Evolutionary conservation across 2,797 vertebrate genomes (phyloP).

Genomic region (Oreochromis mossambicus): DNA sequence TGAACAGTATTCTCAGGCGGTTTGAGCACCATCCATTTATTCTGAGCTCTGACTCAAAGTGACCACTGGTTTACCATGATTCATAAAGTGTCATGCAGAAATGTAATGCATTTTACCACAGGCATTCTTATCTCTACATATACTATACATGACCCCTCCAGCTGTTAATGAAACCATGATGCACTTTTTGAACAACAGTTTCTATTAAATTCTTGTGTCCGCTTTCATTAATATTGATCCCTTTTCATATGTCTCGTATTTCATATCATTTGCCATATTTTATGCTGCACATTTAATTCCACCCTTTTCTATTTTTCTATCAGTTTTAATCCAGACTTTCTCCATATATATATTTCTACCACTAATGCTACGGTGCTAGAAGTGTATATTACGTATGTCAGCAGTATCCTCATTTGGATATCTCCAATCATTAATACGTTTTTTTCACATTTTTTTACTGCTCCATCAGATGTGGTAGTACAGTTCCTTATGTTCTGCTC

Average conservation of each 20-base stretch:
- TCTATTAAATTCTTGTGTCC: not conserved
- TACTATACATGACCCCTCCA: not conserved
- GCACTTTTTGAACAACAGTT: not conserved
- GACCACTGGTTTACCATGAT: slow-evolving; percentile 52
- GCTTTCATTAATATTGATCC: not conserved
- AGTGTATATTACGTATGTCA: not conserved
- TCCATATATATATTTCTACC: not conserved
- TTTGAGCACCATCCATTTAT: slow-evolving; percentile 40
- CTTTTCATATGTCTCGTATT: not conserved
- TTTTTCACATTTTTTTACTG: not conserved
- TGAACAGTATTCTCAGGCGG: slow-evolving; percentile 32
- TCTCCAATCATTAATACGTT: not conserved
- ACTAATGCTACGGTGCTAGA: not conserved
- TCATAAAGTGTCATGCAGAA: slow-evolving; percentile 29
- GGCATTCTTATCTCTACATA: slow-evolving; percentile 32
- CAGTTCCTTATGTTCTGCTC: not conserved
- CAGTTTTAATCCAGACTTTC: not conserved
- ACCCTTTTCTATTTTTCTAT: not conserved
- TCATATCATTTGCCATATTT: not conserved
- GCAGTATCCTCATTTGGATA: not conserved
- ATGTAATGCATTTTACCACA: slow-evolving; percentile 34
- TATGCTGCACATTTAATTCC: not conserved
- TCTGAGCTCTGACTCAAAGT: slow-evolving; percentile 33
- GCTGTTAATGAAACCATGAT: slow-evolving; percentile 38
- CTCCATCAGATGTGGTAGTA: not conserved